These are phyloP conservation scores for Buphagus erythrorhynchus DNA, from an alignment of 2,797 vertebrate genomes.

Conservation along the genomic window DNA sequence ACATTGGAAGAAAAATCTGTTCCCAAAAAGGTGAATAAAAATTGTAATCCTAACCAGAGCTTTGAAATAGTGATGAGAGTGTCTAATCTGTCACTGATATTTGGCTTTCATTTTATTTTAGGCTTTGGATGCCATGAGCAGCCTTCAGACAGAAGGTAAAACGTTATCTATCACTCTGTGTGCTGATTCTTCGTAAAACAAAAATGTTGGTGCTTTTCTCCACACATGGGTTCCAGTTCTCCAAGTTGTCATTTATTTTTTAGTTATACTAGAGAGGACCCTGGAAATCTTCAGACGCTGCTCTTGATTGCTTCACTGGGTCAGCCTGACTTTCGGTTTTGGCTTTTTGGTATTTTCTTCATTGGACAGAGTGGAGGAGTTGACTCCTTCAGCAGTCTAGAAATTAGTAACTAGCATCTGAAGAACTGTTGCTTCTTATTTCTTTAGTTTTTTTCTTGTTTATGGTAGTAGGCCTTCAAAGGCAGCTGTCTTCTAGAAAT, in stretches of 20 bases:
- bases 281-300: not conserved
- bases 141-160: conserved; percentile 49
- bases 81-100: not conserved
- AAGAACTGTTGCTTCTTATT: not conserved
- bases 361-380: not conserved
- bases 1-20: not conserved
- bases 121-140: not conserved
- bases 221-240: not conserved
- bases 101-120: conserved; percentile 58
- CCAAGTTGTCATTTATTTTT: not conserved
- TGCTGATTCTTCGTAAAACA: not conserved
- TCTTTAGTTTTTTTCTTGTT: not conserved
- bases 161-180: not conserved
- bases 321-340: not conserved
- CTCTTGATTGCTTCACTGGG: rapidly evolving
- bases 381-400: not conserved
- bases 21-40: conserved; percentile 32
- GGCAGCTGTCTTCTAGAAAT: not conserved
- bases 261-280: not conserved
- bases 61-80: not conserved
- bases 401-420: not conserved
- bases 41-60: not conserved
- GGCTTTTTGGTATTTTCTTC: not conserved
- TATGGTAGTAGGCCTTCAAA: not conserved
- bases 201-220: not conserved